phyloP scores from a whole-genome alignment of 2,113 vertebrate genomes.

The Phalacrocorax pelagicus region DNA sequence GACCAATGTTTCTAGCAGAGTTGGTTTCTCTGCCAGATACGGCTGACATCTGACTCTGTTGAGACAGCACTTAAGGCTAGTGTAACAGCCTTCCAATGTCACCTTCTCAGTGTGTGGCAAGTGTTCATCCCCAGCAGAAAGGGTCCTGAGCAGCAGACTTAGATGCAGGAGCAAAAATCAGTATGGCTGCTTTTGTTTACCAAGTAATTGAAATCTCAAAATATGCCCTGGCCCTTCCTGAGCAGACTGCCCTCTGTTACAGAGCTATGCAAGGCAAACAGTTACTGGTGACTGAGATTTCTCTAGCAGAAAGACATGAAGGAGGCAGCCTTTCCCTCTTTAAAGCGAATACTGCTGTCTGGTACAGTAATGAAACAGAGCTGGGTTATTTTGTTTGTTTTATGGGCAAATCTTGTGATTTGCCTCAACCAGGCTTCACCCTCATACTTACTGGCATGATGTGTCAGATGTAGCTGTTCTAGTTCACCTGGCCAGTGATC shows the following conservation, averaged over 20 bases:
- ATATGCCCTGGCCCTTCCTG: neutral
- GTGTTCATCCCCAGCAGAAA: neutral
- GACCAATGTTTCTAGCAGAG: neutral
- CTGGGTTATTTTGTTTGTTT: neutral
- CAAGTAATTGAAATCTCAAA: constrained; percentile 18
- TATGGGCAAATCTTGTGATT: neutral
- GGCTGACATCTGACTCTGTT: neutral
- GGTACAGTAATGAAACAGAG: neutral
- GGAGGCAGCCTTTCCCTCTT: neutral
- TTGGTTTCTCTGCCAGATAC: neutral
- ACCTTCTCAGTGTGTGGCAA: neutral
- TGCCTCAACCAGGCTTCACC: neutral
- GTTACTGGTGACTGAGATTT: neutral
- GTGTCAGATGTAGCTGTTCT: neutral
- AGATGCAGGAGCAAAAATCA: neutral
- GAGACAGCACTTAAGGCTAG: neutral
- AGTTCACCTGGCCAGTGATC: neutral
- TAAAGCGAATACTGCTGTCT: neutral
- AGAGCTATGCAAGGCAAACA: neutral
- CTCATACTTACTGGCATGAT: neutral
- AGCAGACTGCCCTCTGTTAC: constrained; percentile 15
- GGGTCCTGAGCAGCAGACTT: neutral
- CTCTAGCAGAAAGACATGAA: constrained; percentile 7
- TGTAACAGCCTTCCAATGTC: neutral
- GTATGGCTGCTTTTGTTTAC: constrained; percentile 10